Evolutionary conservation across 2,888 invertebrate species (phyloP).

Genomic region (Epinotia demarniana): DNA sequence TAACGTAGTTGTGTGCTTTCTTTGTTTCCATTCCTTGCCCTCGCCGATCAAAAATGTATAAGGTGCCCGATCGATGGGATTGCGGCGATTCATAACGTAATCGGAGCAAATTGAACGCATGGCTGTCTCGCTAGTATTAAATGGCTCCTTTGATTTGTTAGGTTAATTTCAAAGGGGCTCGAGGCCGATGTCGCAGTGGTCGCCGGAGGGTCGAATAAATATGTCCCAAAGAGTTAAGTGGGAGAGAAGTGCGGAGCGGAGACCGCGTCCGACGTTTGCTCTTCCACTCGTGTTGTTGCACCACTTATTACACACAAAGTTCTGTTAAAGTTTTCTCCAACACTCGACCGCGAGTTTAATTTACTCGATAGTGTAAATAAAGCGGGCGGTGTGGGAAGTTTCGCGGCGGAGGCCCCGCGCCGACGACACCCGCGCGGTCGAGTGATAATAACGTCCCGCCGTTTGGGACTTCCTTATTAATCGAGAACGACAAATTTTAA

Average conservation of each 20-base stretch:
- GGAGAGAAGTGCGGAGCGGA: conserved; percentile 80
- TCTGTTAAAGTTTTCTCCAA: conserved; percentile 83
- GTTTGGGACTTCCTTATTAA: conserved; percentile 83
- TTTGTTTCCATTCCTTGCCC: conserved; percentile 76
- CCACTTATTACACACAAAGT: conserved; percentile 86
- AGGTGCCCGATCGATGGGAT: conserved; percentile 70
- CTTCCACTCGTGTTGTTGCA: conserved; percentile 85
- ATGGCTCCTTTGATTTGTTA: conserved; percentile 79
- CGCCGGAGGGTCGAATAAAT: conserved; percentile 85
- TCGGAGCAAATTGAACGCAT: conserved; percentile 67
- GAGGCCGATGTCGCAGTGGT: conserved; percentile 71
- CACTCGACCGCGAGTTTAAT: conserved; percentile 84
- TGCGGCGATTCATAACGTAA: conserved; percentile 73
- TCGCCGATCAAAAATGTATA: conserved; percentile 76
- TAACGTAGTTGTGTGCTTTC: conserved; percentile 68
- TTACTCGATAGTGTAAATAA: conserved; percentile 86
- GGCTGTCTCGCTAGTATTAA: conserved; percentile 68
- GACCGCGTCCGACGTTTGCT: conserved; percentile 84
- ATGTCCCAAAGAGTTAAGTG: conserved; percentile 85
- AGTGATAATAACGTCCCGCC: conserved; percentile 82
- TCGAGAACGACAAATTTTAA: conserved; percentile 86
- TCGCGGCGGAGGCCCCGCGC: conserved; percentile 70
- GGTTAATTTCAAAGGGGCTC: conserved; percentile 77
- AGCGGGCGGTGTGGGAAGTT: conserved; percentile 82
- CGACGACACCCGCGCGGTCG: conserved; percentile 69